phyloP scores from a whole-genome alignment of 2,888 invertebrate genomes.

The Patella ulyssiponensis region DNA sequence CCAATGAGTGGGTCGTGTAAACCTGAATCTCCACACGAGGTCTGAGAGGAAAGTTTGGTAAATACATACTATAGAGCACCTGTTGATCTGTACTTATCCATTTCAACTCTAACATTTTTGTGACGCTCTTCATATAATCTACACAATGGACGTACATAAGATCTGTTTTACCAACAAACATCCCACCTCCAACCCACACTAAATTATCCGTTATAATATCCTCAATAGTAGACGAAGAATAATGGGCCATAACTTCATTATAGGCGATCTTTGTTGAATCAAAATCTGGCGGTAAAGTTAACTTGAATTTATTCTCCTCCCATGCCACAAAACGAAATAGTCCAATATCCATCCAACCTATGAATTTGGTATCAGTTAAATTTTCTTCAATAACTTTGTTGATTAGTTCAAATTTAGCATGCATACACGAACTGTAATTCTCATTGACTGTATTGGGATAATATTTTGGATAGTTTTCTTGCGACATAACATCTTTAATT shows the following conservation, averaged over 20 bases:
- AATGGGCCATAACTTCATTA: slow-evolving; percentile 33
- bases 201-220: slow-evolving; percentile 47
- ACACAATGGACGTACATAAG: slow-evolving; percentile 48
- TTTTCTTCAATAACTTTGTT: slow-evolving; percentile 47
- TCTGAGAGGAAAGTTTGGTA: slow-evolving; percentile 33
- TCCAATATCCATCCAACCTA: slow-evolving; percentile 65
- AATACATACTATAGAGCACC: slow-evolving; percentile 59
- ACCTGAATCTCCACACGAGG: slow-evolving; percentile 48
- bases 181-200: slow-evolving; percentile 62
- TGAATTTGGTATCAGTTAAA: slow-evolving; percentile 54
- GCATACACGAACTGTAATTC: slow-evolving; percentile 65
- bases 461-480: slow-evolving; percentile 55
- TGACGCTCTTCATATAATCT: slow-evolving; percentile 51
- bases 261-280: slow-evolving; percentile 46
- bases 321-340: slow-evolving; percentile 52
- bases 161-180: slow-evolving; percentile 55
- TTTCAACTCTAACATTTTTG: slow-evolving; percentile 43
- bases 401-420: slow-evolving; percentile 66
- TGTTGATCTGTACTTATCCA: slow-evolving; percentile 63
- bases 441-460: slow-evolving; percentile 62
- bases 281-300: slow-evolving; percentile 44
- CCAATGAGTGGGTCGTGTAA: slow-evolving; percentile 41
- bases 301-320: slow-evolving; percentile 37
- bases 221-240: slow-evolving; percentile 32
- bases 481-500: slow-evolving; percentile 49